phyloP scores from a whole-genome alignment of 37 sponge, comb jelly and placozoan species.

The Geodia barretti region DNA sequence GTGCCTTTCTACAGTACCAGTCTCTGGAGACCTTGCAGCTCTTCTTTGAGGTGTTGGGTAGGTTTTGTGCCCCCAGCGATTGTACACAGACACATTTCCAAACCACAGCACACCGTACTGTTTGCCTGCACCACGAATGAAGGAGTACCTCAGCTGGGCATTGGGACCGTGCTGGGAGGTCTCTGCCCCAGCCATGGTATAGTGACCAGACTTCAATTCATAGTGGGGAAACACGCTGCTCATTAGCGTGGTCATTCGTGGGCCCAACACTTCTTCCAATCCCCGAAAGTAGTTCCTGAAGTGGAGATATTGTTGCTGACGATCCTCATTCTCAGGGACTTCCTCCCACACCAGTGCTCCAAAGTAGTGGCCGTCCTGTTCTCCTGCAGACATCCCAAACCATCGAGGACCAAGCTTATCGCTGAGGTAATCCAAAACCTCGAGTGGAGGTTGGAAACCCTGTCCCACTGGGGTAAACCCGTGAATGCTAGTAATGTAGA shows the following conservation, averaged over 20 bases:
- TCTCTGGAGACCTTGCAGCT: background rate
- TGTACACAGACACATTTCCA: slow-evolving; percentile 66
- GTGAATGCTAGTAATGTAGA: slow-evolving; percentile 41
- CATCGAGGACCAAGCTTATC: slow-evolving; percentile 26
- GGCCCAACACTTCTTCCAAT: slow-evolving; percentile 63
- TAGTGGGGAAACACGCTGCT: slow-evolving; percentile 52
- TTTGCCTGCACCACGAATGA: slow-evolving; percentile 63
- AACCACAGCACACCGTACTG: slow-evolving; percentile 69
- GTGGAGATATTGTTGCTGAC: slow-evolving; percentile 36
- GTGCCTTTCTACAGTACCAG: background rate
- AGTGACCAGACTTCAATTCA: slow-evolving; percentile 46
- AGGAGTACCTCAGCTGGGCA: slow-evolving; percentile 51
- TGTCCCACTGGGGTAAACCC: slow-evolving; percentile 43
- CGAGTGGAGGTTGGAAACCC: slow-evolving; percentile 34
- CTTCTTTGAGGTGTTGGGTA: slow-evolving; percentile 10
- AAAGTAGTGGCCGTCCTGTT: slow-evolving; percentile 63
- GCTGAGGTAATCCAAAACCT: slow-evolving; percentile 36
- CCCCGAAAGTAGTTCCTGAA: slow-evolving; percentile 48
- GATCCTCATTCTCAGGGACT: slow-evolving; percentile 18
- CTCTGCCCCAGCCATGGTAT: slow-evolving; percentile 58
- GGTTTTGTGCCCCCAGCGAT: slow-evolving; percentile 50
- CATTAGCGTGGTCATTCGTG: slow-evolving; percentile 40
- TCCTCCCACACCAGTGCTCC: slow-evolving; percentile 28
- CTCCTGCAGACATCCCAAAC: slow-evolving; percentile 57
- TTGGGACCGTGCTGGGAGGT: slow-evolving; percentile 55